Base-by-base conservation (phyloP, 2,888 invertebrate genomes). In the Celastrina argiolus region DNA sequence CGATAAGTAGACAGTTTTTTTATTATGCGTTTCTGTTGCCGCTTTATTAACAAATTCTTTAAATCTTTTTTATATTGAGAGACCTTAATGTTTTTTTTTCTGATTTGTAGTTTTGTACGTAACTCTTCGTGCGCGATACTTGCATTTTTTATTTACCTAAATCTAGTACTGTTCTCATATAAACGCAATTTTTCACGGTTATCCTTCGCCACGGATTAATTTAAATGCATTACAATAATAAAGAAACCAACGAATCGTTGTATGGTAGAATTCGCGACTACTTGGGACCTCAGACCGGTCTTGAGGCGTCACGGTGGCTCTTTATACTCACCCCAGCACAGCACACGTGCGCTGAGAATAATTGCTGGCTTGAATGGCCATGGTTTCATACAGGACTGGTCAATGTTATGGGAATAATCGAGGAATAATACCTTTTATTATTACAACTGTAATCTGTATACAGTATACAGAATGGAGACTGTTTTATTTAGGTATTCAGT, bases 271-370 rank as follows among this genome's bases (percentile, higher is more conserved):
- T 59, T 66, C 18, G 58, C 59, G 31, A 66, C 59, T 42, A 31
- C 28, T 65, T 66, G 41, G 42, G 14, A 71, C 78, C 77, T 77
- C 75, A 75, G 74, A 79, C 79, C 77, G 78, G 79, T 78, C 72
- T 66, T 69, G 72, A 31, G 16, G 28, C 65, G 70, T 66, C 67
- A 75, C 73, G 74, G 72, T 74, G 74, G 73, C 74, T 76, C 81
- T 84, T 84, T 82, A 81, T 80, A 73, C 65, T 69, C 73, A 74
- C 81, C 82, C 82, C 77, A 72, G 75, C 79, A 87, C 77, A 72
- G 75, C 79, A 87, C 88, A 89, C 88, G 88, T 88, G 88, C 87
- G 84, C 80, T 76, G 74, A 77, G 77, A 66, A 66, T 42, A 66
- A 59, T 66, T 59, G 59, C 45, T 41, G 36, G 39, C 22, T 42